Evolutionary conservation across 2,888 invertebrate species (phyloP).

Genomic region (Cryptocephalus primarius): DNA sequence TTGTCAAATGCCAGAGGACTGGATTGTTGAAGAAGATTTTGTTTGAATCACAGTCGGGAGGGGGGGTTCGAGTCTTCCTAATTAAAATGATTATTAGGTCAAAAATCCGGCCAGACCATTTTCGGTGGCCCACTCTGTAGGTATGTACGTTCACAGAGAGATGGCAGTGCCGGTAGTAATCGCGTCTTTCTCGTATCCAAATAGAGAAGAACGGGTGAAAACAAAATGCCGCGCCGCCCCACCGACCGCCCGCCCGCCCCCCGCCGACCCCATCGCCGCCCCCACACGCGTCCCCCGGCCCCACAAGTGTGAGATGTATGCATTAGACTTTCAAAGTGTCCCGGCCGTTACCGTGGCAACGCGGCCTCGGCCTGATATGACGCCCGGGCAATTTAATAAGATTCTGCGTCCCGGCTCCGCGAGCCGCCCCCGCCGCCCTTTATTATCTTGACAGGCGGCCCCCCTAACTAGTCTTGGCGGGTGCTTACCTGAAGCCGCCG

Average conservation of each 20-base stretch:
- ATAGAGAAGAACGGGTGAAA: constrained; percentile 34
- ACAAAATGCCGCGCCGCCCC: constrained; percentile 33
- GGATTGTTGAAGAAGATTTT: no score
- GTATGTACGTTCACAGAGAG: no score
- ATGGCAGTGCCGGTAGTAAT: no score
- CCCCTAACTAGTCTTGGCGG: not conserved
- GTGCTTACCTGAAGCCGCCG: constrained; percentile 1
- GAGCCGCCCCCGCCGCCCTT: constrained; percentile 24
- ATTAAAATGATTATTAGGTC: no score
- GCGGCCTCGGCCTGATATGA: constrained; percentile 52
- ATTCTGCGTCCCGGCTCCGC: constrained; percentile 38
- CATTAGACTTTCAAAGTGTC: constrained; percentile 43
- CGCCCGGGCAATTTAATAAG: constrained; percentile 49
- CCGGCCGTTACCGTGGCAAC: constrained; percentile 59
- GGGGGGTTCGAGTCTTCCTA: no score
- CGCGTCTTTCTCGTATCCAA: constrained; percentile 19
- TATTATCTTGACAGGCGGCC: constrained; percentile 19
- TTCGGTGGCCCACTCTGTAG: no score
- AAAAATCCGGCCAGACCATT: no score
- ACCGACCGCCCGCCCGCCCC: constrained; percentile 32
- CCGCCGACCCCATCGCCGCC: constrained; percentile 7
- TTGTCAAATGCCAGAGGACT: no score
- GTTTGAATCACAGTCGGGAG: no score
- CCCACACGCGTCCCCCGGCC: constrained; percentile 18
- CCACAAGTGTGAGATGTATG: constrained; percentile 39